A percentile compares a stretch with the other conserved stretches of the same genome.
These are phyloP conservation scores for Agelaius tricolor DNA, from an alignment of 2,113 vertebrate species.

Conservation along the genomic window DNA sequence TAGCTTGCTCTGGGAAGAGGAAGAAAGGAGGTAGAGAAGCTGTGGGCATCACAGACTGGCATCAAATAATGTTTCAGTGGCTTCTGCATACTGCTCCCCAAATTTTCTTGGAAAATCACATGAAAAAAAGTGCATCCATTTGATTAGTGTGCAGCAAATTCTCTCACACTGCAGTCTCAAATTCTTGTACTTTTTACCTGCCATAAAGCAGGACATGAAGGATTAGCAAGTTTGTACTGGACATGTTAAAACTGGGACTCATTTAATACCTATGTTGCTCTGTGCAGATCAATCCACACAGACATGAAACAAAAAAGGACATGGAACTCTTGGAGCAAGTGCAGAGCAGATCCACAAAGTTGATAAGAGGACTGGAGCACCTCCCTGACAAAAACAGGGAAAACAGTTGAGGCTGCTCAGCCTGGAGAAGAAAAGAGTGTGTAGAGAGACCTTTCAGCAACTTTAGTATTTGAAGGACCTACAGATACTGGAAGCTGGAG, in stretches of 20 bases:
- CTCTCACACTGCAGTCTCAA: neutral
- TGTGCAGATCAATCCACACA: accelerated
- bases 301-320: neutral
- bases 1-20: neutral
- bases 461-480: neutral
- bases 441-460: neutral
- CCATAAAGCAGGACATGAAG: neutral
- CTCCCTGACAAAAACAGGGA: neutral
- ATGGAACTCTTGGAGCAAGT: neutral
- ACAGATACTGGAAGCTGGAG: neutral
- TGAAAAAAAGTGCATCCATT: neutral
- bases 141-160: neutral
- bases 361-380: neutral
- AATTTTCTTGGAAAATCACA: neutral
- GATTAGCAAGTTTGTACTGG: neutral
- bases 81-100: neutral
- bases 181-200: neutral
- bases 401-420: neutral
- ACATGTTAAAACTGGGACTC: neutral
- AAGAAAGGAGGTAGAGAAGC: neutral
- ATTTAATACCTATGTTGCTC: neutral
- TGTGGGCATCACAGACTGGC: neutral
- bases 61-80: neutral
- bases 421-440: neutral
- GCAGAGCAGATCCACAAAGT: neutral